Base-by-base conservation (phyloP, 2,797 vertebrate genomes). In the Manis javanica region DNA sequence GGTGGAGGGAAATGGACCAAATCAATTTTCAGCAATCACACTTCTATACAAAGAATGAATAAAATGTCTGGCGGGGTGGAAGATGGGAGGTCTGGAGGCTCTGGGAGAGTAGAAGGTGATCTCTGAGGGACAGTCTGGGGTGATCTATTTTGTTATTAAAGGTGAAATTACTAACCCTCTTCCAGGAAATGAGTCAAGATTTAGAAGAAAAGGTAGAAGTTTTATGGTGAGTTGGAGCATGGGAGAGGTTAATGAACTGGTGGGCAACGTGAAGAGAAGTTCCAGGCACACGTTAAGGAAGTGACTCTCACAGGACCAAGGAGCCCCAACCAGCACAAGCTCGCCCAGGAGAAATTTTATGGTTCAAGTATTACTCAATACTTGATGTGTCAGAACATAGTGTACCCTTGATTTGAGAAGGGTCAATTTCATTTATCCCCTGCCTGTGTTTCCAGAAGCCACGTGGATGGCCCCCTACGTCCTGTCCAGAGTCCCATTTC, bases 121-220 rank as follows among this genome's bases (percentile, higher is more conserved):
- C 57, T 78, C 63, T 14, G n/a, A 42, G 66, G 59, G n/a, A 93
- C 4, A 13, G 46, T 24, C 21, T 34, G 19, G 18, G 59, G 37
- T 66, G 42, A 95, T 46, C 16, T 39, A 88, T 69, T 87, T 64
- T 91, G 55, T 59, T 15, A 66, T 42, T 24, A 39, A 63, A 83
- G 77, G 87, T 55, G 68, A 96, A 74, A 53, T 89, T 24, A 55
- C 34, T 59, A 49, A 42, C n/a, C n/a, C 4, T 46, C 23, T 81
- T 94, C 86, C 69, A 91, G 87, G 79, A 90, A 94, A 61, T 63
- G 87, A 94, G 71, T 93, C 90, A 94, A 84, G 68, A 14, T 66
- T 87, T 90, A 71, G 63, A 95, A 91, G 68, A 87, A 39, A 55
- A 74, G 57, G 53, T 66, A 37, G 53, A 31, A 64, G 46, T 88